phyloP scores from a whole-genome alignment of 2,797 vertebrate species.

The Chaunax sp. region DNA sequence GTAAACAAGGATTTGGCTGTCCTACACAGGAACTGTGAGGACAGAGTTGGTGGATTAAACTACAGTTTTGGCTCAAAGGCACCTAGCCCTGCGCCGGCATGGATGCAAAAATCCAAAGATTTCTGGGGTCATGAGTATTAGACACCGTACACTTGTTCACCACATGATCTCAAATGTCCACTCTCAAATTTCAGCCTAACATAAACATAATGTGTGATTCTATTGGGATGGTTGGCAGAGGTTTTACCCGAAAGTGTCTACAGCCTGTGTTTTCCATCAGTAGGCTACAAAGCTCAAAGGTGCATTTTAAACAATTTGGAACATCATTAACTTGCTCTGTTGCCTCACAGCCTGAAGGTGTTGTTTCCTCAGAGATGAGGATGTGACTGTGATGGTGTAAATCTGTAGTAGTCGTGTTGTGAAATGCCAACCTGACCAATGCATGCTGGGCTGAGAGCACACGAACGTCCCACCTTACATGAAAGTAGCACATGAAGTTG shows the following conservation, averaged over 20 bases:
- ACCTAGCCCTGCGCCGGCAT: slow-evolving; percentile 44
- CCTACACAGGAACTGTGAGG: slow-evolving; percentile 72
- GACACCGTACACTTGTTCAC: slow-evolving; percentile 28
- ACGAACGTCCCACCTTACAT: slow-evolving; percentile 7
- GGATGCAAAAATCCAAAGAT: slow-evolving; percentile 63
- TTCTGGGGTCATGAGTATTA: slow-evolving; percentile 30
- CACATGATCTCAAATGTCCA: slow-evolving; percentile 30
- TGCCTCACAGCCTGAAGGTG: slow-evolving; percentile 51
- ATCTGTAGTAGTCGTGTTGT: slow-evolving; percentile 52
- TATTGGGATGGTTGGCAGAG: slow-evolving; percentile 5
- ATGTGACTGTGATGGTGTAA: slow-evolving; percentile 59
- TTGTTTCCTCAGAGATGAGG: slow-evolving; percentile 61
- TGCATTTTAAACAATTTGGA: slow-evolving; percentile 42
- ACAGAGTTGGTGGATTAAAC: slow-evolving; percentile 75
- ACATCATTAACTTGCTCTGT: slow-evolving; percentile 31
- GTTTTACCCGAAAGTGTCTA: not conserved
- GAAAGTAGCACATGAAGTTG: not conserved
- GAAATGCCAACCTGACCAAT: slow-evolving; percentile 34
- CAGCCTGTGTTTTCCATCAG: slow-evolving; percentile 1
- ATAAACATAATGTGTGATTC: not conserved
- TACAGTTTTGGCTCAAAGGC: slow-evolving; percentile 66
- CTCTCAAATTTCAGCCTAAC: slow-evolving; percentile 28
- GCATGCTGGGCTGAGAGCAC: slow-evolving; percentile 53
- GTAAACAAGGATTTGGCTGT: slow-evolving; percentile 78
- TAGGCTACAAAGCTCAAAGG: slow-evolving; percentile 22